Evolutionary conservation across 2,888 invertebrate species (phyloP).

Genomic region (Athalia cordata): DNA sequence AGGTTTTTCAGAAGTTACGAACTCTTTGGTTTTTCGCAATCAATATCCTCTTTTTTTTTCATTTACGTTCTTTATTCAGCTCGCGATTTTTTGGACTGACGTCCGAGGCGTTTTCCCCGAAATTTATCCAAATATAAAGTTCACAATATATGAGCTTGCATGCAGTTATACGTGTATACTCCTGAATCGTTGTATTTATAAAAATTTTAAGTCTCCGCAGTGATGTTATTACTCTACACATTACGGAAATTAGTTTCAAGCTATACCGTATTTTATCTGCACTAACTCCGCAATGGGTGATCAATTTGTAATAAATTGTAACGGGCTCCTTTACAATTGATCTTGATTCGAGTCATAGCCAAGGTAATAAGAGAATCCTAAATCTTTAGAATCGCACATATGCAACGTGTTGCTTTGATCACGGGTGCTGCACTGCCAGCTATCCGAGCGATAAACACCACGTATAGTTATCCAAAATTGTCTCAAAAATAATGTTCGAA

Average conservation of each 20-base stretch:
- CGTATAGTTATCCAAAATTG: not conserved
- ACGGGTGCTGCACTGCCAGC: slow-evolving; percentile 11
- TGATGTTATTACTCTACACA: too few species aligned
- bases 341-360: slow-evolving; percentile 6
- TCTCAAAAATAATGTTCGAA: not conserved
- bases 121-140: slow-evolving; percentile 14
- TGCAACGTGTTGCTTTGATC: not conserved
- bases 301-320: not conserved
- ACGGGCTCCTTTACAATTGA: not conserved
- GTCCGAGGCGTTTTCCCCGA: not conserved
- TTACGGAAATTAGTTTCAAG: too few species aligned
- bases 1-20: slow-evolving; percentile 11
- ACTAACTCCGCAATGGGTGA: too few species aligned
- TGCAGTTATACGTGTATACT: not conserved
- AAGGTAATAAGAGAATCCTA: not conserved
- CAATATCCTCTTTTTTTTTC: slow-evolving; percentile 7
- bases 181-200: not conserved
- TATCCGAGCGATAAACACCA: slow-evolving; percentile 25
- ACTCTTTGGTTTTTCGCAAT: slow-evolving; percentile 12
- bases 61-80: slow-evolving; percentile 26
- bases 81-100: not conserved
- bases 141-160: not conserved
- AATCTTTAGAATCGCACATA: not conserved
- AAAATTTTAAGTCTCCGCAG: not conserved
- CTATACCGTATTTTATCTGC: too few species aligned